A percentile compares a stretch with the other conserved stretches of the same genome.
Evolutionary conservation across 2,113 vertebrate species (phyloP).

Genomic region (Psilopogon haemacephalus): DNA sequence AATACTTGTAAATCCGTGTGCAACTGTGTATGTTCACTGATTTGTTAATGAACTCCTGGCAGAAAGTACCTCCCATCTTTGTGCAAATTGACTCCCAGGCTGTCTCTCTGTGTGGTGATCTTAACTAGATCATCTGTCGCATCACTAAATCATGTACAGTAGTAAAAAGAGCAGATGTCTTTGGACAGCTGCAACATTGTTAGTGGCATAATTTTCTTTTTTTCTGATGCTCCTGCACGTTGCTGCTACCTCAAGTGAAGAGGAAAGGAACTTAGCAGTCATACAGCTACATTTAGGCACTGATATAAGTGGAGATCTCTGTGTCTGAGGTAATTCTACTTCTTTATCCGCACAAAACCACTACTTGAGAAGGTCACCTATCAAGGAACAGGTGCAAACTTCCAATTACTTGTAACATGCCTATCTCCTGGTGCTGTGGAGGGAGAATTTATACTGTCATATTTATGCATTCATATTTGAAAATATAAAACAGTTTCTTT

Average conservation of each 20-base stretch:
- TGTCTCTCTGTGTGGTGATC: not conserved
- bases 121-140: not conserved
- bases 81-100: not conserved
- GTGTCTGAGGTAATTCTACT: not conserved
- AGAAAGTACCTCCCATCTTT: not conserved
- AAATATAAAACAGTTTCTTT: not conserved
- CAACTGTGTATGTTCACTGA: not conserved
- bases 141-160: not conserved
- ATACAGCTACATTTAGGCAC: not conserved
- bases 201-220: not conserved
- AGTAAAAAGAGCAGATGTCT: conserved; percentile 14
- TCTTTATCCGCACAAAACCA: not conserved
- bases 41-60: not conserved
- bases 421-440: not conserved
- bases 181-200: conserved; percentile 13
- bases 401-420: not conserved
- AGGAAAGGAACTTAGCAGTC: not conserved
- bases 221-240: not conserved
- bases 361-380: not conserved
- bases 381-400: not conserved
- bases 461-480: not conserved
- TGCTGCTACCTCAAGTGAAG: not conserved
- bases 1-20: not conserved
- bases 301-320: not conserved
- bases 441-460: not conserved